These are phyloP conservation scores for Alethe castanea DNA, from an alignment of 2,113 vertebrate species.

Conservation along the genomic window DNA sequence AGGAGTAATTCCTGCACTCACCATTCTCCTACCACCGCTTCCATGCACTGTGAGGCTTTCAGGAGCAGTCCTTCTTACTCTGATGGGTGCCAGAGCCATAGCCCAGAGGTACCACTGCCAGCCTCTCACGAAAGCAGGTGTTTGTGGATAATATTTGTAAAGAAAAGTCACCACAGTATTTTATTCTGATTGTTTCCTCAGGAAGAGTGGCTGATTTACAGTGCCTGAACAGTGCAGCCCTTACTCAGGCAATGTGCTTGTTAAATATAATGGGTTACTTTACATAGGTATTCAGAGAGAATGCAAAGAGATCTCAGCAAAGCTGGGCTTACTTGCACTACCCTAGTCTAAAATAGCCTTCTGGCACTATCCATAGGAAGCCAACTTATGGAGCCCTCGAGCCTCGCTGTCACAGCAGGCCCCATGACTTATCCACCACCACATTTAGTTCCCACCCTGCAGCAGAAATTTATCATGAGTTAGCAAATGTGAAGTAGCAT, in stretches of 20 bases:
- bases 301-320: neutral
- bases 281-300: neutral
- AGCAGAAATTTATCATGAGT: neutral
- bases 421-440: neutral
- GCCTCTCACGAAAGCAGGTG: neutral
- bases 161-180: neutral
- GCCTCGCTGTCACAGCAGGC: neutral
- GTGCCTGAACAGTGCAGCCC: neutral
- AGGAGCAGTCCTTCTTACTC: neutral
- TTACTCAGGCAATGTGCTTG: neutral
- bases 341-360: neutral
- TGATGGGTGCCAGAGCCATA: neutral
- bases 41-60: neutral
- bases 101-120: neutral
- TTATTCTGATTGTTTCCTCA: neutral
- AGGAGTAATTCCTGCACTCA: neutral
- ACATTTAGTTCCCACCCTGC: neutral
- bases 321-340: neutral
- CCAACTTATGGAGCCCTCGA: neutral
- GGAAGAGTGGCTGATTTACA: neutral
- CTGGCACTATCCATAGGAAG: neutral
- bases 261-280: neutral
- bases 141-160: neutral
- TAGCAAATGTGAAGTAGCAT: neutral
- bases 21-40: rapidly evolving